Conservation (phyloP, 2,888 invertebrate species). For the Rotaria sp. region DNA sequence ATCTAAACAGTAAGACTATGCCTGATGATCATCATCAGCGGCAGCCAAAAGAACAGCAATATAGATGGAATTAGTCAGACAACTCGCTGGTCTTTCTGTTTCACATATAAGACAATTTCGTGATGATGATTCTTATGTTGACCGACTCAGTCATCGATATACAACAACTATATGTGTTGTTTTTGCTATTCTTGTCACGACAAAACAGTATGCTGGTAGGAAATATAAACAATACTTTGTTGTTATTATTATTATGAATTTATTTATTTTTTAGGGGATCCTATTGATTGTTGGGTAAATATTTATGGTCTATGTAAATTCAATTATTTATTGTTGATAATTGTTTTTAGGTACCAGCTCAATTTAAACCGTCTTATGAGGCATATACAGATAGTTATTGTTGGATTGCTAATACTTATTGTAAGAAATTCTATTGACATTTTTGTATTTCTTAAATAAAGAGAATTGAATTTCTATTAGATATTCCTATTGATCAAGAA, state of each 20-base stretch:
- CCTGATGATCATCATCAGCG: slow-evolving; percentile 2
- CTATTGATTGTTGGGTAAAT: slow-evolving; percentile 20
- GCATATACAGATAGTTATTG: slow-evolving; percentile 38
- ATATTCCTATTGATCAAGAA: slow-evolving; percentile 40
- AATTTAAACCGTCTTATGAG: slow-evolving; percentile 37
- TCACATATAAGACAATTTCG: slow-evolving; percentile 33
- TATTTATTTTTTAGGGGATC: background rate
- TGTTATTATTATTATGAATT: background rate
- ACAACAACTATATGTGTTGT: slow-evolving; percentile 32
- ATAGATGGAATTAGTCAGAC: slow-evolving; percentile 23
- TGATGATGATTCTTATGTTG: slow-evolving; percentile 40
- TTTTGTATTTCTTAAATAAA: background rate
- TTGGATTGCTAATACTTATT: slow-evolving; percentile 37
- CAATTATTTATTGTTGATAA: background rate
- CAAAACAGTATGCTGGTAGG: slow-evolving; percentile 37
- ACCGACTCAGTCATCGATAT: slow-evolving; percentile 38
- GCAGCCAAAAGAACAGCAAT: background rate
- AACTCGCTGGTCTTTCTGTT: slow-evolving; percentile 16
- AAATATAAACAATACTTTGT: background rate
- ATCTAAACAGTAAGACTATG: slow-evolving; percentile 1
- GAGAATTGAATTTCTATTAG: background rate
- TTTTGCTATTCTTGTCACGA: slow-evolving; percentile 39
- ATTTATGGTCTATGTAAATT: background rate
- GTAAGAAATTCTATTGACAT: background rate
- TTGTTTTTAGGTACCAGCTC: slow-evolving; percentile 39